Evolutionary conservation across 2,888 invertebrate genomes (phyloP).

Genomic region (Caenorhabditis uteleia): DNA sequence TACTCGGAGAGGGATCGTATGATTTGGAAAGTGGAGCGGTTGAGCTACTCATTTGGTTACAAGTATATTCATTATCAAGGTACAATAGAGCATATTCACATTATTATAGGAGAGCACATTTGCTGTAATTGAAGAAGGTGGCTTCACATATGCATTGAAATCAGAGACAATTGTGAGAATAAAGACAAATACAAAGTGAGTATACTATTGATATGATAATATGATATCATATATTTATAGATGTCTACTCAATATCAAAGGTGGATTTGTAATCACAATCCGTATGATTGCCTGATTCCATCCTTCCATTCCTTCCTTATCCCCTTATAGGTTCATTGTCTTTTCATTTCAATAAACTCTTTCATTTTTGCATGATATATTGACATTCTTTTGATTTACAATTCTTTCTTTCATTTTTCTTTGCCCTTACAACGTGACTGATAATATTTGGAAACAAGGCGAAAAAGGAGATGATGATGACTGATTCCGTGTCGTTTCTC

Average conservation of each 20-base stretch:
- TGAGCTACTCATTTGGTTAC: constrained; percentile 51
- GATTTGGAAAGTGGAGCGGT: constrained; percentile 44
- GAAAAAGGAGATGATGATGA: no score
- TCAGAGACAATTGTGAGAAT: constrained; percentile 43
- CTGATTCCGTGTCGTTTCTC: no score
- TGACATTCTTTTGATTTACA: no score
- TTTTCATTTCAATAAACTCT: no score
- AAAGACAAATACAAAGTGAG: constrained; percentile 39
- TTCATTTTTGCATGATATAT: no score
- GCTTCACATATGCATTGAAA: constrained; percentile 36
- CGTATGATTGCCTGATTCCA: constrained; percentile 20
- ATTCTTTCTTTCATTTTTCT: no score
- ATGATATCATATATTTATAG: constrained; percentile 19
- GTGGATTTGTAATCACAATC: constrained; percentile 46
- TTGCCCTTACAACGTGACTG: no score
- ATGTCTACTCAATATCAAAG: constrained; percentile 36
- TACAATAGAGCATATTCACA: background rate
- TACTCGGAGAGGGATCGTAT: constrained; percentile 53
- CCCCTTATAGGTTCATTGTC: no score
- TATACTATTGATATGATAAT: background rate
- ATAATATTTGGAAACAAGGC: no score
- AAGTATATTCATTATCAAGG: constrained; percentile 24
- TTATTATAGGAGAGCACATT: constrained; percentile 37
- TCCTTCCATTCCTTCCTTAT: background rate
- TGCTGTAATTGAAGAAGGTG: constrained; percentile 34